Evolutionary conservation across 2,888 invertebrate genomes (phyloP), one percentile per base, ranked within the genome.

Genomic region (Seira musarum): DNA sequence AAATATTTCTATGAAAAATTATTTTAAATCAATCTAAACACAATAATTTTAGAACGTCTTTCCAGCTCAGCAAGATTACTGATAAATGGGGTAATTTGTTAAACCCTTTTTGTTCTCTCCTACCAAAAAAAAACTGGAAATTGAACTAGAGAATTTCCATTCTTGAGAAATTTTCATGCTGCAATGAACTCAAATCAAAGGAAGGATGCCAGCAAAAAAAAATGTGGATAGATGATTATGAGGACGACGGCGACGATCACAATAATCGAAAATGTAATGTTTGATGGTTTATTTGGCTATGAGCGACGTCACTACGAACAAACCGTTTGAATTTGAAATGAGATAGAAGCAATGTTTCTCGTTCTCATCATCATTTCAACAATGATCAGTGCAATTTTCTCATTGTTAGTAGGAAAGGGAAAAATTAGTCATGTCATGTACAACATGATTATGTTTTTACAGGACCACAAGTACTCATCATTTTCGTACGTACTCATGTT

Each of bases 151-250:
- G 49, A 49, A 49, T n/a, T 49, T 13, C 49, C 49, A 49, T n/a
- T 49, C 49, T 49, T 49, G 15, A 49, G 49, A 49, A 49, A 49
- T 85, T 84, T 85, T 85, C 83, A 86, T 84, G 86, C 85, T 86
- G 86, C 85, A 85, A 75, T 85, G 85, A 83, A 76, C 81, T 82
- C 69, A 40, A 81, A 71, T 83, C 80, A 80, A 73, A 73, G 63
- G 73, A 80, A 80, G 67, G 69, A 80, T 74, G 73, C 72, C 79
- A 30, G 30, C 30, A 30, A 30, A 30, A 30, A 30, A 30, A 30
- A 30, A 71, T 30, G 3, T 30, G 30, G 8, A 30, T 8, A 78
- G 75, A 72, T 63, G 40, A 64, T 25, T 8, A 21, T 46, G 69
- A 30, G 0, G 60, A 57, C 40, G 69, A 64, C 17, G 25, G 63